Percentiles rank a stretch among this genome's conserved stretches.
Evolutionary conservation across 2,113 vertebrate species (phyloP).

Genomic region (Raja brachyura): DNA sequence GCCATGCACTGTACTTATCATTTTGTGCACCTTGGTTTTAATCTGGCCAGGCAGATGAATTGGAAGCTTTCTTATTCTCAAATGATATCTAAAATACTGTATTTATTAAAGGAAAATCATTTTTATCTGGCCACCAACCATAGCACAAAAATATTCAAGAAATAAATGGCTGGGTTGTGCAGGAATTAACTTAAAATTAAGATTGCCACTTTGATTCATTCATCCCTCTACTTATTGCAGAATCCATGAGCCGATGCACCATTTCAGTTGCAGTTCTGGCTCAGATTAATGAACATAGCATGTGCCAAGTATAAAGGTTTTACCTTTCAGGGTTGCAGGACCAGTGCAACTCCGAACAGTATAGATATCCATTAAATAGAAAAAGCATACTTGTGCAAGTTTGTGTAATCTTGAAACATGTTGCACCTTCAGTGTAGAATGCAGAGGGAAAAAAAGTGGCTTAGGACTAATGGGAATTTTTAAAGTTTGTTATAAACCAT

Average conservation of each 20-base stretch:
- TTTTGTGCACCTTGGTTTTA: neutral
- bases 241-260: neutral
- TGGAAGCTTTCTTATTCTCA: neutral
- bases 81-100: neutral
- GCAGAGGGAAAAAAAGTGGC: neutral
- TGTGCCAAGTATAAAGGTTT: neutral
- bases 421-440: neutral
- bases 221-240: neutral
- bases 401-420: neutral
- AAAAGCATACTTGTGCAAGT: neutral
- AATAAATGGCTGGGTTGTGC: neutral
- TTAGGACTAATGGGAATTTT: neutral
- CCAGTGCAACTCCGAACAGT: neutral
- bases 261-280: neutral
- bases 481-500: neutral
- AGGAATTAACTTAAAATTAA: neutral
- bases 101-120: neutral
- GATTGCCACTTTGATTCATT: neutral
- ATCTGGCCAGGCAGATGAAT: neutral
- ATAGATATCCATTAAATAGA: neutral
- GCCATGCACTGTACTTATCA: neutral
- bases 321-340: neutral
- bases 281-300: neutral
- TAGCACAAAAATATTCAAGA: neutral
- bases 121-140: neutral